Percentiles rank a stretch among this genome's conserved stretches.
These are phyloP conservation scores for Petromus typicus DNA, from an alignment of 2,113 vertebrate genomes.

Conservation along the genomic window DNA sequence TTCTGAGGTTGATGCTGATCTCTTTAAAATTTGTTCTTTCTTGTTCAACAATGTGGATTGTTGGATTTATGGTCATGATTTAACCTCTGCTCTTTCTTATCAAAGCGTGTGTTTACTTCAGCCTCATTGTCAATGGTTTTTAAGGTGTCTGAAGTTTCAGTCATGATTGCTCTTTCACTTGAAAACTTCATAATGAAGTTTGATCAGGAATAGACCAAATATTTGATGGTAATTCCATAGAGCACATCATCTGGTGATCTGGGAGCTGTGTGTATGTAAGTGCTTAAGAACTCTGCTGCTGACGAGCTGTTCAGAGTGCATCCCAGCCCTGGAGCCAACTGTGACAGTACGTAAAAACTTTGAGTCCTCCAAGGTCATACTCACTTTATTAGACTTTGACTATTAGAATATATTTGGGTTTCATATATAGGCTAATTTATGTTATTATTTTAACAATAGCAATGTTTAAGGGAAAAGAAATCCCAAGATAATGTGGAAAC, in stretches of 20 bases:
- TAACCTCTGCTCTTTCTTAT: not conserved
- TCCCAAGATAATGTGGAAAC: not conserved
- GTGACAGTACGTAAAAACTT: not conserved
- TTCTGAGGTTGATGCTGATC: not conserved
- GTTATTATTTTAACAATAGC: not conserved
- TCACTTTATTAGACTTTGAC: not conserved
- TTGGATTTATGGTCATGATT: slow-evolving; percentile 32
- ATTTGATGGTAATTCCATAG: not conserved
- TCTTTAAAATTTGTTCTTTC: not conserved
- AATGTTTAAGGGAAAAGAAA: not conserved
- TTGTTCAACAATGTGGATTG: too few relatives aligned
- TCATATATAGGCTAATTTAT: not conserved
- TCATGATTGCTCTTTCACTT: slow-evolving; percentile 6
- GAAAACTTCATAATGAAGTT: not conserved
- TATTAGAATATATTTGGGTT: not conserved
- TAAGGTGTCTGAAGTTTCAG: slow-evolving; percentile 35
- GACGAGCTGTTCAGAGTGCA: not conserved
- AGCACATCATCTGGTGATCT: not conserved
- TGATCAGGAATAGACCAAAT: not conserved
- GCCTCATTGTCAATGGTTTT: not conserved
- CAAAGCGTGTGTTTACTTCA: not conserved
- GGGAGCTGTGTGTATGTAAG: not conserved
- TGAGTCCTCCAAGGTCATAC: not conserved
- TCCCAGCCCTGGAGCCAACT: not conserved
- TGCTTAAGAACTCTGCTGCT: not conserved